Evolutionary conservation across 37 sponge, comb jelly and placozoan genomes (phyloP), one percentile per base, ranked within the genome.

Genomic region (Halichondria panicea): DNA sequence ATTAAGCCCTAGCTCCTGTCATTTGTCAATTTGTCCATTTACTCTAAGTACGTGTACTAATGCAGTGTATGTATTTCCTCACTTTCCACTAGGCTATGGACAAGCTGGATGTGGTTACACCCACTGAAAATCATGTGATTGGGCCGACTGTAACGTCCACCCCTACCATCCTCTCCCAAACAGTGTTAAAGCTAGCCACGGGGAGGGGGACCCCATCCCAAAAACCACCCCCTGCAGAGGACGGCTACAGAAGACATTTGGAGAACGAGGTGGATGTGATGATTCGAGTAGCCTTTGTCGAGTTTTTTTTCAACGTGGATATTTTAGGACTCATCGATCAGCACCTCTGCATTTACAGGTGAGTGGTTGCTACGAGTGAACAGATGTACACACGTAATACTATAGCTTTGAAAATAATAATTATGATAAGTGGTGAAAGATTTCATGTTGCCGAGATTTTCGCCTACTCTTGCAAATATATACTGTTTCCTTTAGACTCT

Each of bases 401-500:
- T n/a, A n/a, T n/a, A n/a, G n/a, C n/a, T n/a, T n/a, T n/a, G n/a
- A n/a, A n/a, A n/a, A n/a, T n/a, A n/a, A n/a, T n/a, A n/a, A n/a
- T n/a, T n/a, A n/a, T n/a, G n/a, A n/a, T n/a, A n/a, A n/a, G n/a
- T n/a, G n/a, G n/a, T n/a, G n/a, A n/a, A n/a, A n/a, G n/a, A n/a
- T n/a, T n/a, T n/a, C n/a, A n/a, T n/a, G n/a, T n/a, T n/a, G n/a
- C n/a, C n/a, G n/a, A n/a, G n/a, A n/a, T n/a, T n/a, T n/a, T n/a
- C n/a, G n/a, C n/a, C n/a, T n/a, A n/a, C n/a, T n/a, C n/a, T n/a
- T n/a, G n/a, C n/a, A n/a, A n/a, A n/a, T n/a, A n/a, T n/a, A n/a
- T n/a, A n/a, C n/a, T n/a, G n/a, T n/a, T n/a, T n/a, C n/a, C n/a
- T 63, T 85, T 35, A 65, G 91, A 1, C 85, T 94, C 41, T 90